Conservation (phyloP, 37 sponge, comb jelly and placozoan genomes). For the Agelas oroides region DNA sequence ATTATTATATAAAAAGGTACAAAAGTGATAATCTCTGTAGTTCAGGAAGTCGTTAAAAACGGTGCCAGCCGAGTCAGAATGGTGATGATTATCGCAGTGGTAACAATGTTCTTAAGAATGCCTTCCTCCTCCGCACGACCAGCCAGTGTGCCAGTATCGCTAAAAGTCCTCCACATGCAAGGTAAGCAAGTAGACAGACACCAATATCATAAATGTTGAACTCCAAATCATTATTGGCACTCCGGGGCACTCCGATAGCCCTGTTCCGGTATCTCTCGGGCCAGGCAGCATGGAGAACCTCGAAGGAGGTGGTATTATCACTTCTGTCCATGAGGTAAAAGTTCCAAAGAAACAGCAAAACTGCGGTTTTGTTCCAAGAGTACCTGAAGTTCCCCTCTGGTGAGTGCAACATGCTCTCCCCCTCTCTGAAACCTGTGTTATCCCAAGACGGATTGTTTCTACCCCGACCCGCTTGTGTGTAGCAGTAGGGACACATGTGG, state of each 20-base stretch:
- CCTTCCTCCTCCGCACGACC: not conserved
- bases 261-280: conserved; percentile 1
- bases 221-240: not conserved
- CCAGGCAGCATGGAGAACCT: conserved; percentile 60
- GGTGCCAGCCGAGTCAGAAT: too few species aligned
- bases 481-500: conserved; percentile 79
- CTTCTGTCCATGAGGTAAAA: conserved; percentile 33
- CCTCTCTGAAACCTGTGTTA: conserved; percentile 30
- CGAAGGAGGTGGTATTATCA: not conserved
- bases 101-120: too few species aligned
- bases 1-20: too few species aligned
- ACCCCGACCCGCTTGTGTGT: conserved; percentile 13
- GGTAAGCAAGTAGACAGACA: conserved; percentile 21
- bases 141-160: conserved; percentile 14
- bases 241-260: not conserved
- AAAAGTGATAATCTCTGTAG: too few species aligned
- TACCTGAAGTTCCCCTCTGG: not conserved
- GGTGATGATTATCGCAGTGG: too few species aligned
- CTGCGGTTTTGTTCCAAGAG: conserved; percentile 70
- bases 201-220: not conserved
- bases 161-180: conserved; percentile 6
- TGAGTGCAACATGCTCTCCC: conserved; percentile 7
- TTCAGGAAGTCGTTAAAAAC: too few species aligned
- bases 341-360: conserved; percentile 62
- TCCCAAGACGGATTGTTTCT: not conserved